These are phyloP conservation scores for Cylindroiulus punctatus DNA, from an alignment of 2,888 invertebrate genomes.

Conservation along the genomic window DNA sequence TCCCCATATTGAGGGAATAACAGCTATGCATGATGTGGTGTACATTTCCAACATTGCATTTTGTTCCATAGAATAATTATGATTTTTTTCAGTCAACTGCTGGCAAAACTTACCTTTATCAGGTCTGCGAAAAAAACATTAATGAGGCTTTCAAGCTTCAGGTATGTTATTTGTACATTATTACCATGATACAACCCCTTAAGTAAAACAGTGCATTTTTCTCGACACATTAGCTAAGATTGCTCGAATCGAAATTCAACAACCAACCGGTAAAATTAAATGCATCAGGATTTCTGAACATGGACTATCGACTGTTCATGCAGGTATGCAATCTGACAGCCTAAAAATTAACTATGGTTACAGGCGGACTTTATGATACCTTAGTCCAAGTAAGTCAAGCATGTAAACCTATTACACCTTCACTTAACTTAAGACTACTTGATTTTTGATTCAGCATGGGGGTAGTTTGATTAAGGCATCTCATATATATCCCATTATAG, in stretches of 20 bases:
- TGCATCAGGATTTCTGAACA: slow-evolving; percentile 30
- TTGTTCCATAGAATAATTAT: too few species aligned
- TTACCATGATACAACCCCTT: too few species aligned
- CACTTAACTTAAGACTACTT: too few species aligned
- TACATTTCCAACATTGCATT: too few species aligned
- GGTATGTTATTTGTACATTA: neutral
- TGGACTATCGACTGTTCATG: slow-evolving; percentile 41
- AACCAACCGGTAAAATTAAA: neutral
- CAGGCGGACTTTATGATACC: too few species aligned
- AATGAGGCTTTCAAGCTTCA: neutral
- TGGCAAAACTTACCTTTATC: neutral
- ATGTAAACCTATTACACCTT: too few species aligned
- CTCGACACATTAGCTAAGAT: neutral
- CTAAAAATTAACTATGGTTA: neutral
- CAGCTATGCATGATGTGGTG: too few species aligned
- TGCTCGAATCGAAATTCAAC: slow-evolving; percentile 47
- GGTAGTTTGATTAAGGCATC: too few species aligned
- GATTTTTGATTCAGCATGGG: too few species aligned
- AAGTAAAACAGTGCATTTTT: neutral
- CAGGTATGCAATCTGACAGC: neutral
- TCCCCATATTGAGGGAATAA: neutral
- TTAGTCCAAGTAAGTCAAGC: too few species aligned
- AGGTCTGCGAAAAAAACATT: neutral
- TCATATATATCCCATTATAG: too few species aligned
- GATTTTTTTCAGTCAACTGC: neutral